Conservation (phyloP, 2,797 vertebrate species). For the Acropternis orthonyx region DNA sequence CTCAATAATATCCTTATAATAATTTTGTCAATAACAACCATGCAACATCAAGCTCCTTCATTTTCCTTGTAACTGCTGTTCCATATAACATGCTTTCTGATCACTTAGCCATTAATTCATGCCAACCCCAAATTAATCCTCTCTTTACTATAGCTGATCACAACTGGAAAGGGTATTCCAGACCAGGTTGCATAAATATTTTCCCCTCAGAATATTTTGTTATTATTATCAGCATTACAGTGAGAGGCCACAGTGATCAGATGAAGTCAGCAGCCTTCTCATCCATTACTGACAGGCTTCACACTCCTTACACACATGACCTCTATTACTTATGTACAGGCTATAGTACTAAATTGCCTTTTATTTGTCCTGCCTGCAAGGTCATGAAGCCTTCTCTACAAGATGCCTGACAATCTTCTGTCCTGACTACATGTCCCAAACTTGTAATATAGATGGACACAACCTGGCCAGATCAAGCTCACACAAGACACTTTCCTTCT, state of each 20-base stretch:
- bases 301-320: not conserved
- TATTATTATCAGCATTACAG: not conserved
- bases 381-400: fast-evolving
- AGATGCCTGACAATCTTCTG: not conserved
- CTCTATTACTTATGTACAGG: not conserved
- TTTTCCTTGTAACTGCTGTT: not conserved
- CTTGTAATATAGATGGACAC: not conserved
- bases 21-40: not conserved
- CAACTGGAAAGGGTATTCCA: not conserved
- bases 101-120: not conserved
- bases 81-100: not conserved
- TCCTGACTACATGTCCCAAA: fast-evolving
- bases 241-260: not conserved
- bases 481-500: not conserved
- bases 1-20: not conserved
- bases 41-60: not conserved
- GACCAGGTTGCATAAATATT: not conserved
- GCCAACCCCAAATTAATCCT: not conserved
- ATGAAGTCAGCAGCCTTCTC: not conserved
- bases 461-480: not conserved
- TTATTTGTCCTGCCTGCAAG: not conserved
- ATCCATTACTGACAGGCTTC: not conserved
- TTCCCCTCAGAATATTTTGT: not conserved
- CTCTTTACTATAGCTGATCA: not conserved
- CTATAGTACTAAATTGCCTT: not conserved